These are phyloP conservation scores for Cheirogaleus medius DNA, from an alignment of 2,113 vertebrate genomes.

Conservation along the genomic window DNA sequence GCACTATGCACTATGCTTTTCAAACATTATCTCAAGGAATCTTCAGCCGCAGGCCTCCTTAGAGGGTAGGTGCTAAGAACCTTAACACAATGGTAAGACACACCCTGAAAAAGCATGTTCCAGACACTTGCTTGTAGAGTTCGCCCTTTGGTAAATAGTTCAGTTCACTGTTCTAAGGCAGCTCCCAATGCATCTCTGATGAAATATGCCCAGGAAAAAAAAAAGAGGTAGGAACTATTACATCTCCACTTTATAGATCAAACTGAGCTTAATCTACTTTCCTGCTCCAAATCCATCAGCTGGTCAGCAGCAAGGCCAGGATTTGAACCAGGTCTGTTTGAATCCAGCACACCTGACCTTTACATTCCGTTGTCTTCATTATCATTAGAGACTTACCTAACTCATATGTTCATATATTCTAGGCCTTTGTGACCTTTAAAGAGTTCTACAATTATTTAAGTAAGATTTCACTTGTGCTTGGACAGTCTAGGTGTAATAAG, in stretches of 20 bases:
- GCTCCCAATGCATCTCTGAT: not conserved
- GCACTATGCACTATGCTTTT: not conserved
- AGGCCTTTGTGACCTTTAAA: not conserved
- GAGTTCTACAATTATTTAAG: not conserved
- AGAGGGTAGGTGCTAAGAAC: not conserved
- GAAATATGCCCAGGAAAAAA: not conserved
- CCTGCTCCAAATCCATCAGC: not conserved
- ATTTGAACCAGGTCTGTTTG: not conserved
- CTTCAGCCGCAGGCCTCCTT: not conserved
- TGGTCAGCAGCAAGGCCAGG: not conserved
- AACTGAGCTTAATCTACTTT: not conserved
- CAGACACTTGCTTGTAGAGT: not conserved
- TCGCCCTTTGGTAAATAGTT: not conserved
- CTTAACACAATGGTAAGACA: not conserved
- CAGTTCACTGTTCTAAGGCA: not conserved
- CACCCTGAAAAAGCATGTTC: not conserved
- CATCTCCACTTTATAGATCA: not conserved
- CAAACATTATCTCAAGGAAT: not conserved
- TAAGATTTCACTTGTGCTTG: not conserved
- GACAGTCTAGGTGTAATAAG: not conserved
- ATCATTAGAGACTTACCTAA: not conserved
- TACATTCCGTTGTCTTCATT: not conserved
- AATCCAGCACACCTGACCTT: not conserved
- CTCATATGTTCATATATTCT: not conserved
- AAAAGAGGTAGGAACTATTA: not conserved